These are phyloP conservation scores for Arnoldichthys spilopterus DNA, from an alignment of 2,797 vertebrate species.

Conservation along the genomic window DNA sequence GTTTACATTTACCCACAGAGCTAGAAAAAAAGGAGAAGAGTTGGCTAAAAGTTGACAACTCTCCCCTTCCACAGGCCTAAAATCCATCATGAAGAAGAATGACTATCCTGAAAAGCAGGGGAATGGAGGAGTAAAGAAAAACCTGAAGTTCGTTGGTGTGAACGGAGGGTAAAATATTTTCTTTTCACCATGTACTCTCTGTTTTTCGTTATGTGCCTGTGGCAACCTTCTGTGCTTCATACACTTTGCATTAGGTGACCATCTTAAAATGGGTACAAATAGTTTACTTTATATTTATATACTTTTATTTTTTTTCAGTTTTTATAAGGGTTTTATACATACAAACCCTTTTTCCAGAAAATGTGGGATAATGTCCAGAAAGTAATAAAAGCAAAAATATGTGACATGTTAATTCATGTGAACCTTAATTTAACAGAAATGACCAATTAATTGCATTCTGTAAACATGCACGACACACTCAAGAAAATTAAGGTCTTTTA, in stretches of 20 bases:
- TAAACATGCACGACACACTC: too few relatives aligned
- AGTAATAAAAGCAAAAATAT: too few relatives aligned
- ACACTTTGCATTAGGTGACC: conserved; percentile 23
- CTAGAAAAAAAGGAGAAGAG: conserved; percentile 17
- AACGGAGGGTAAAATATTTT: conserved; percentile 95
- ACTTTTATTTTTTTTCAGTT: too few relatives aligned
- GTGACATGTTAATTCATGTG: too few relatives aligned
- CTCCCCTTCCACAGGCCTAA: conserved; percentile 86
- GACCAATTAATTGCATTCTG: too few relatives aligned
- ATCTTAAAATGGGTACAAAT: conserved; percentile 21
- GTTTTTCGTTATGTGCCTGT: conserved; percentile 15
- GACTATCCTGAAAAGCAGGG: conserved; percentile 87
- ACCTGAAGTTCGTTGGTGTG: conserved; percentile 99
- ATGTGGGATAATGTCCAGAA: too few relatives aligned
- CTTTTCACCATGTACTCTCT: background rate
- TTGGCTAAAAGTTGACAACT: conserved; percentile 47
- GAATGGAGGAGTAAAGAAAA: conserved; percentile 94
- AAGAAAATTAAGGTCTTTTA: too few relatives aligned
- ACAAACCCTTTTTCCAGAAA: too few relatives aligned
- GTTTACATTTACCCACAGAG: background rate
- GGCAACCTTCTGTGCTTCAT: conserved; percentile 11
- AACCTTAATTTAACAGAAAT: too few relatives aligned
- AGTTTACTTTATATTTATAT: background rate
- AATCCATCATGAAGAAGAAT: conserved; percentile 99
- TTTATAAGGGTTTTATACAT: too few relatives aligned